Percentiles rank a stretch among this genome's conserved stretches.
These are phyloP conservation scores for Torymus texanus DNA, from an alignment of 2,888 invertebrate genomes.

Conservation along the genomic window DNA sequence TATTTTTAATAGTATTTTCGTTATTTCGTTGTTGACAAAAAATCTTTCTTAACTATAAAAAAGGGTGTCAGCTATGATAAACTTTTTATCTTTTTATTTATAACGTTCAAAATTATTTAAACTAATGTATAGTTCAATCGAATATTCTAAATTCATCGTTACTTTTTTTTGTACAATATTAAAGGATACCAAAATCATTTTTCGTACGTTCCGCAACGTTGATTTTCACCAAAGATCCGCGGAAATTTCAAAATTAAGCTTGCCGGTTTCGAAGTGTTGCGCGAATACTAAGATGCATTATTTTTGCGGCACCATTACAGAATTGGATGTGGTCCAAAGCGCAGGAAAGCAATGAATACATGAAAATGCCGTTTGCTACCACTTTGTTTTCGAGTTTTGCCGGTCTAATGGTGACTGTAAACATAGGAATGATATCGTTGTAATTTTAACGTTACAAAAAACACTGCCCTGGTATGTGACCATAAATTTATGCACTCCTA, in stretches of 20 bases:
- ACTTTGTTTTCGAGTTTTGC: slow-evolving; percentile 56
- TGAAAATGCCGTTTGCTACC: slow-evolving; percentile 57
- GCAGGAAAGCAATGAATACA: slow-evolving; percentile 40
- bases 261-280: slow-evolving; percentile 39
- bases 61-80: not conserved
- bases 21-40: not conserved
- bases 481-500: too few species aligned
- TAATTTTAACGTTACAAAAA: slow-evolving; percentile 9
- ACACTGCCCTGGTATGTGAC: too few species aligned
- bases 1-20: slow-evolving; percentile 27
- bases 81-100: too few species aligned
- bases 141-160: too few species aligned
- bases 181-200: too few species aligned
- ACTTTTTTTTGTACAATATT: too few species aligned
- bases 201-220: slow-evolving; percentile 2
- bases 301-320: slow-evolving; percentile 54
- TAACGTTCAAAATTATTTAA: too few species aligned
- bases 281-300: slow-evolving; percentile 41
- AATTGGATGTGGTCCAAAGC: slow-evolving; percentile 53
- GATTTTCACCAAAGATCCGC: not conserved
- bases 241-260: slow-evolving; percentile 14
- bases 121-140: too few species aligned
- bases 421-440: slow-evolving; percentile 37
- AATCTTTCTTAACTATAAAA: not conserved
- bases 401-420: slow-evolving; percentile 33